Evolutionary conservation across 2,113 vertebrate genomes (phyloP).

Genomic region (Callorhinus ursinus): DNA sequence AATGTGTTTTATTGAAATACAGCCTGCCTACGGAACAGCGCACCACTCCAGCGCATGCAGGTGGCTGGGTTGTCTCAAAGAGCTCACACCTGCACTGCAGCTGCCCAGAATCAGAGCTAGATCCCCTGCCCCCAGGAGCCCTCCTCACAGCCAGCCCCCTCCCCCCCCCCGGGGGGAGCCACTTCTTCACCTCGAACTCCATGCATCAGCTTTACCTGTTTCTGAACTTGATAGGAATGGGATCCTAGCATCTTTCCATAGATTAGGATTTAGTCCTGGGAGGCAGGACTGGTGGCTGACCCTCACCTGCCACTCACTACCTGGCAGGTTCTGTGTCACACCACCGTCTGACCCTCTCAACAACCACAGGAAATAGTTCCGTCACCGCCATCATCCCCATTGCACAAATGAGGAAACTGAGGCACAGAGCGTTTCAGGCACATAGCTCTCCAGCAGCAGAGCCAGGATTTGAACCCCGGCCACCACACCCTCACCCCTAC

Average conservation of each 20-base stretch:
- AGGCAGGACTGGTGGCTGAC: rapidly evolving
- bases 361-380: rapidly evolving
- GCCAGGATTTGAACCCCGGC: background rate
- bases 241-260: background rate
- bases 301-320: rapidly evolving
- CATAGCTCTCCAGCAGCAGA: background rate
- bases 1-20: background rate
- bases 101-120: background rate
- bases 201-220: background rate
- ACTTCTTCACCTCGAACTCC: background rate
- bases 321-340: background rate
- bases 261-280: background rate
- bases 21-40: rapidly evolving
- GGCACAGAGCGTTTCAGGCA: background rate
- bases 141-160: no score
- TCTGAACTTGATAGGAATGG: rapidly evolving
- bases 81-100: background rate
- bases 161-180: rapidly evolving
- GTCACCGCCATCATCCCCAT: background rate
- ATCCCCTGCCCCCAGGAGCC: background rate
- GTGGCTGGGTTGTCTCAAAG: background rate
- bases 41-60: rapidly evolving
- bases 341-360: background rate
- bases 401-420: background rate
- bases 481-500: no score